A percentile compares a stretch with the other conserved stretches of the same genome.
Conservation (phyloP, 2,113 vertebrate species). For the Brienomyrus brachyistius region DNA sequence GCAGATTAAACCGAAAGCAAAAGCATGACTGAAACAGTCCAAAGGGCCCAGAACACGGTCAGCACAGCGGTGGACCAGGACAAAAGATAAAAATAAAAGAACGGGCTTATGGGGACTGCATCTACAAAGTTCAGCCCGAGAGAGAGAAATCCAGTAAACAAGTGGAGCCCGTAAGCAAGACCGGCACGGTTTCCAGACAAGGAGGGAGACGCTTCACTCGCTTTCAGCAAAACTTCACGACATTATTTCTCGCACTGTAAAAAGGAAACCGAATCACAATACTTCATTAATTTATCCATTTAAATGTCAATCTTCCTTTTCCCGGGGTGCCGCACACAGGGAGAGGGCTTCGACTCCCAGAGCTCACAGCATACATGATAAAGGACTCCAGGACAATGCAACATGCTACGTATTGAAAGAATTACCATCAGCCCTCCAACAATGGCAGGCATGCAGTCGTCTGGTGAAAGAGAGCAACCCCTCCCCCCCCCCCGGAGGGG, state of each 20-base stretch:
- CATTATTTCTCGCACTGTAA: background rate
- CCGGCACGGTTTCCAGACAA: background rate
- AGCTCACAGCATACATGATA: background rate
- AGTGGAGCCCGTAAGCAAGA: background rate
- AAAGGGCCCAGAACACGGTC: background rate
- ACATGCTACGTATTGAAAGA: slow-evolving; percentile 15
- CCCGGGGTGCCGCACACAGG: background rate
- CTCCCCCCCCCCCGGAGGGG: background rate
- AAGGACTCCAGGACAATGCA: background rate
- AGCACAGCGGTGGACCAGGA: background rate
- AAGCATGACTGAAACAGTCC: background rate
- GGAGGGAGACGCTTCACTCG: background rate
- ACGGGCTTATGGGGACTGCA: background rate
- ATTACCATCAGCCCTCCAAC: slow-evolving; percentile 15
- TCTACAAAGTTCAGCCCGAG: background rate
- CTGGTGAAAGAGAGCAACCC: slow-evolving; percentile 19
- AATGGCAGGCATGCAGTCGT: slow-evolving; percentile 18
- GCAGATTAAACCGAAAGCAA: background rate
- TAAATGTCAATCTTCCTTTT: background rate
- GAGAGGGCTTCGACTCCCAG: background rate
- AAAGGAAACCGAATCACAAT: background rate
- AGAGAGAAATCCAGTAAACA: background rate
- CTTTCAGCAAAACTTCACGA: background rate
- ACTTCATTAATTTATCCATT: slow-evolving; percentile 7
- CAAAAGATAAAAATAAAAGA: slow-evolving; percentile 5